Percentiles rank a stretch among this genome's conserved stretches.
Conservation (phyloP, 2,888 invertebrate species). For the Chironomus riparius region DNA sequence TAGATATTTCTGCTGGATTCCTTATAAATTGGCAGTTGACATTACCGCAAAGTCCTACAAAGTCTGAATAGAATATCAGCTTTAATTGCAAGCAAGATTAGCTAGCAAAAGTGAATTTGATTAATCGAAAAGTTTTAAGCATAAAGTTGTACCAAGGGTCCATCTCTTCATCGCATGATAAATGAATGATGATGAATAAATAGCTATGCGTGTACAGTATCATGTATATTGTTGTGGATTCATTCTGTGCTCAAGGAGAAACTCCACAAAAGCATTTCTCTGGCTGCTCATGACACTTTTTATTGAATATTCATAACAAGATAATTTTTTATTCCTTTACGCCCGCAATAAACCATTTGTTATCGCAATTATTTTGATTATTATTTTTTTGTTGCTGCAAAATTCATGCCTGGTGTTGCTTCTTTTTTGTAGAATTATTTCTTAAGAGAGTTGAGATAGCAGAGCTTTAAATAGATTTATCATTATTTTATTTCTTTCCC, state of each 20-base stretch:
- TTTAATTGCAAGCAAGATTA: no score
- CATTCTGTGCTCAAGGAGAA: background rate
- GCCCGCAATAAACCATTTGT: background rate
- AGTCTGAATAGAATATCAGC: no score
- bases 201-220: background rate
- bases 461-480: background rate
- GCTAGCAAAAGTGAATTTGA: no score
- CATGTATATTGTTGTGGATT: background rate
- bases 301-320: no score
- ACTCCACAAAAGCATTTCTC: background rate
- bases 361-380: background rate
- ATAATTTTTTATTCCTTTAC: no score
- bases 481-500: background rate
- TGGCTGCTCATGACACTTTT: background rate
- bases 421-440: background rate
- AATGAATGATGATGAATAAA: background rate
- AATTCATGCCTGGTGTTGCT: background rate
- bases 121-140: no score
- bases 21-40: no score
- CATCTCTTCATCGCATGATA: no score
- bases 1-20: no score
- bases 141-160: no score
- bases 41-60: no score
- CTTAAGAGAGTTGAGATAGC: background rate
- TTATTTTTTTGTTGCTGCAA: background rate